phyloP scores from a whole-genome alignment of 2,113 vertebrate genomes.

The Corythoichthys intestinalis region DNA sequence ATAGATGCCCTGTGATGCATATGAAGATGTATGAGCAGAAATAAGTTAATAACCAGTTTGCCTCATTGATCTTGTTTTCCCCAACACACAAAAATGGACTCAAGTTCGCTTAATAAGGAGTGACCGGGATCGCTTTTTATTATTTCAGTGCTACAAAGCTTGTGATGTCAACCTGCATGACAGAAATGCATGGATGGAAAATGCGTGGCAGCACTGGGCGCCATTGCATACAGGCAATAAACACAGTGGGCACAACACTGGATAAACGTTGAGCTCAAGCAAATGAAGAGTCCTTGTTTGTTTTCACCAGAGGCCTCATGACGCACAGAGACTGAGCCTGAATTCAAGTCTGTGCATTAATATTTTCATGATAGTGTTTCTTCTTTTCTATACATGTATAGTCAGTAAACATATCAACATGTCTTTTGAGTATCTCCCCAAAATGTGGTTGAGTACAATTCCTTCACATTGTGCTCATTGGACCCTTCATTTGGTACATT shows the following conservation, averaged over 20 bases:
- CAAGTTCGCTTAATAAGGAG: slow-evolving; percentile 37
- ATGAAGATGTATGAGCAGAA: slow-evolving; percentile 24
- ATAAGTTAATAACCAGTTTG: slow-evolving; percentile 8
- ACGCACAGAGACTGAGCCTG: slow-evolving; percentile 51
- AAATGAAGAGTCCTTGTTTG: slow-evolving; percentile 41
- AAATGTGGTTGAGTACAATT: slow-evolving; percentile 4
- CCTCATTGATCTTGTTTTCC: slow-evolving; percentile 9
- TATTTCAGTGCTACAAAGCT: slow-evolving; percentile 69
- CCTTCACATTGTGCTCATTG: neutral
- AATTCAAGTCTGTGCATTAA: slow-evolving; percentile 35
- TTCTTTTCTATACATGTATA: slow-evolving; percentile 17
- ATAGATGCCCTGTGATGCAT: slow-evolving; percentile 8
- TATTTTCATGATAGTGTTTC: neutral
- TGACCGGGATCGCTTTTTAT: slow-evolving; percentile 65
- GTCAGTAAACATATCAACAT: slow-evolving; percentile 24
- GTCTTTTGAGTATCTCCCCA: slow-evolving; percentile 7
- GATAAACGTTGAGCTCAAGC: slow-evolving; percentile 60
- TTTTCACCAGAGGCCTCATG: slow-evolving; percentile 12
- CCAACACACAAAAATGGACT: slow-evolving; percentile 41
- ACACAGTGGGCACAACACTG: slow-evolving; percentile 62
- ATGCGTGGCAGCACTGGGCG: slow-evolving; percentile 61
- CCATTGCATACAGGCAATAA: slow-evolving; percentile 42
- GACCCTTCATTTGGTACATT: neutral
- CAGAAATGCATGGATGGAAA: slow-evolving; percentile 57
- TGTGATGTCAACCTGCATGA: slow-evolving; percentile 33